Evolutionary conservation across 2,113 vertebrate species (phyloP).

Genomic region (Morone saxatilis): DNA sequence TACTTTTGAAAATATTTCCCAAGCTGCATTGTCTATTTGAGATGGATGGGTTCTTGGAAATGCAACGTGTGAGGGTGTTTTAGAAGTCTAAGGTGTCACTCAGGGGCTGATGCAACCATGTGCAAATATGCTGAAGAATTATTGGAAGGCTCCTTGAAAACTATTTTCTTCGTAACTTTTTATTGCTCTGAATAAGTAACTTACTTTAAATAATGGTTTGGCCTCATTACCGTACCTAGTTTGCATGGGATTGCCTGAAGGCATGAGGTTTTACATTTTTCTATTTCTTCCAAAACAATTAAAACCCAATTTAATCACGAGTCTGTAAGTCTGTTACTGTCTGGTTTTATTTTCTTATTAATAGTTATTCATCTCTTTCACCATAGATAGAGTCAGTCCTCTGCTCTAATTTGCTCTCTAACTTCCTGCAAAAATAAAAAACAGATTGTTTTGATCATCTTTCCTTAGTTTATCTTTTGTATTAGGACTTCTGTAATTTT

Average conservation of each 20-base stretch:
- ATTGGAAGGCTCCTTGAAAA: constrained; percentile 49
- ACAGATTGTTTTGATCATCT: constrained; percentile 1
- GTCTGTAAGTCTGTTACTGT: constrained; percentile 8
- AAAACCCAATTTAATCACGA: constrained; percentile 15
- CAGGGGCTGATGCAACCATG: constrained; percentile 69
- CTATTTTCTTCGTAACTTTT: constrained; percentile 46
- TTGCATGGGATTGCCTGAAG: constrained; percentile 19
- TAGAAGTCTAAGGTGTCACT: constrained; percentile 57
- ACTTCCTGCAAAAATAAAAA: background rate
- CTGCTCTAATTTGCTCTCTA: background rate
- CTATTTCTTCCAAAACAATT: constrained; percentile 28
- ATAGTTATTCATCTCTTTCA: background rate
- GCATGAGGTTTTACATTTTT: background rate
- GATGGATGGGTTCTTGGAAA: constrained; percentile 44
- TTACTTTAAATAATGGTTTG: constrained; percentile 44
- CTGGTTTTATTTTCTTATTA: background rate
- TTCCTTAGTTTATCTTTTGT: background rate
- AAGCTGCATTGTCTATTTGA: constrained; percentile 36
- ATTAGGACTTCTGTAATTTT: background rate
- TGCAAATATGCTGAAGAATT: constrained; percentile 64
- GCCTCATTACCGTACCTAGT: constrained; percentile 16
- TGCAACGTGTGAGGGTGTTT: constrained; percentile 17
- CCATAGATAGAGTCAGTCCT: background rate
- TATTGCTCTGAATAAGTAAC: constrained; percentile 48
- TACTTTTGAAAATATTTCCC: constrained; percentile 28